phyloP scores from a whole-genome alignment of 2,113 vertebrate genomes.

The Callaeas wilsoni region DNA sequence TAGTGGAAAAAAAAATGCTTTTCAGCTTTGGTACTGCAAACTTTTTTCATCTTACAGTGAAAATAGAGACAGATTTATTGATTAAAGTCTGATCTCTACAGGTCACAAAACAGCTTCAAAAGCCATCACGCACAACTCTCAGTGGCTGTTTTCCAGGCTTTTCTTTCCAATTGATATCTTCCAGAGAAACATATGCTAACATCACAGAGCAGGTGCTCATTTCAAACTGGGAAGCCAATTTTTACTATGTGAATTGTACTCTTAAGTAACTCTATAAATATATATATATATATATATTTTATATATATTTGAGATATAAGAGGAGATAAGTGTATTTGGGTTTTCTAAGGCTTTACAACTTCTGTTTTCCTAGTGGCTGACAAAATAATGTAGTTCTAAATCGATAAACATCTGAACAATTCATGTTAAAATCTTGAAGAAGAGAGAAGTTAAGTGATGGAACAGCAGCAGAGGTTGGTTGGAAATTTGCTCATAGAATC shows the following conservation, averaged over 20 bases:
- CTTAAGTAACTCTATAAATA: too few species aligned
- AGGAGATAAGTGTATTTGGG: not conserved
- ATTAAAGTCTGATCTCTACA: conserved; percentile 11
- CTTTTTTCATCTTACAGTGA: not conserved
- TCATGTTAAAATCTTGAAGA: not conserved
- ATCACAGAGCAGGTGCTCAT: not conserved
- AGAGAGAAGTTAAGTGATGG: not conserved
- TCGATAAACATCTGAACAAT: not conserved
- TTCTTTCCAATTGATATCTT: not conserved
- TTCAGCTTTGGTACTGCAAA: conserved; percentile 8
- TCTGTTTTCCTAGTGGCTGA: not conserved
- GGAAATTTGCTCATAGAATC: not conserved
- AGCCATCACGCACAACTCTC: not conserved
- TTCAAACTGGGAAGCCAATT: not conserved
- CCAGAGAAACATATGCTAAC: not conserved
- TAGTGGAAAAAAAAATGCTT: not conserved
- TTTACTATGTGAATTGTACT: not conserved
- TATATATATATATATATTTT: not conserved
- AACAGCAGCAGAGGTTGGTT: not conserved
- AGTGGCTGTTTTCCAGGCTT: not conserved
- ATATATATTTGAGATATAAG: not conserved
- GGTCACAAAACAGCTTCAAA: conserved; percentile 15
- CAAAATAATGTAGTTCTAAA: not conserved
- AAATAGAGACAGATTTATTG: conserved; percentile 41
- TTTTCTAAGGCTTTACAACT: not conserved